These are phyloP conservation scores for Progne subis DNA, from an alignment of 2,113 vertebrate species.

Conservation along the genomic window DNA sequence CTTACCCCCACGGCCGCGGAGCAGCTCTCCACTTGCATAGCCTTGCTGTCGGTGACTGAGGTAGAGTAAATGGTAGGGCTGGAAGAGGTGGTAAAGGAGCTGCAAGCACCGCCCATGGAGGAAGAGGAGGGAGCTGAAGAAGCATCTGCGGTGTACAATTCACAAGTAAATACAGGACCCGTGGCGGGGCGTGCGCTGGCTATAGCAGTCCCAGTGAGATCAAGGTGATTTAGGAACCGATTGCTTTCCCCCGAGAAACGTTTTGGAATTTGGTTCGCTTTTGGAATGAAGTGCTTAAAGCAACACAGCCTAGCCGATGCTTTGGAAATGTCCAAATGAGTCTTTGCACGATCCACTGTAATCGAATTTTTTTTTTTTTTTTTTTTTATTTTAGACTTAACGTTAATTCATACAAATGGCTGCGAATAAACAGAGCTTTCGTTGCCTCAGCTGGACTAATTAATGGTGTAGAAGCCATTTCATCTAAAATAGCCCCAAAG, in stretches of 20 bases:
- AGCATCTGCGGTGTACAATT: conserved; percentile 98
- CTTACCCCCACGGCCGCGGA: conserved; percentile 88
- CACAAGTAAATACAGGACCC: conserved; percentile 88
- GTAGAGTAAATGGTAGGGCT: conserved; percentile 91
- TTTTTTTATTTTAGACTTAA: conserved; percentile 66
- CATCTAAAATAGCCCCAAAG: conserved; percentile 73
- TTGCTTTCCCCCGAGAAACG: conserved; percentile 75
- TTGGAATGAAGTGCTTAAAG: conserved; percentile 74
- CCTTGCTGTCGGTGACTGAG: conserved; percentile 89
- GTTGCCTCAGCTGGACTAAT: conserved; percentile 70
- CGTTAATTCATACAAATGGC: conserved; percentile 64
- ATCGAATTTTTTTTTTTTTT: conserved; percentile 45
- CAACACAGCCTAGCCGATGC: conserved; percentile 59
- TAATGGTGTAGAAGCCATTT: conserved; percentile 73
- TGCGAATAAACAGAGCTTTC: conserved; percentile 72
- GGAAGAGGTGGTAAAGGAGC: conserved; percentile 97
- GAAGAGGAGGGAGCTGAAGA: conserved; percentile 93
- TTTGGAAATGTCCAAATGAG: conserved; percentile 71
- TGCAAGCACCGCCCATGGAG: conserved; percentile 98
- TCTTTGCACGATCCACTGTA: conserved; percentile 38
- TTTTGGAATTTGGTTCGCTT: conserved; percentile 78
- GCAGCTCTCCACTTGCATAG: conserved; percentile 85
- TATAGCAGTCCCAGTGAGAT: conserved; percentile 91
- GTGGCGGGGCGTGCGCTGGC: conserved; percentile 80
- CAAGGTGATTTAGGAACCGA: conserved; percentile 71